Percentiles rank a stretch among this genome's conserved stretches.
Evolutionary conservation across 2,888 invertebrate species (phyloP).

Genomic region (Helicoverpa assulta): DNA sequence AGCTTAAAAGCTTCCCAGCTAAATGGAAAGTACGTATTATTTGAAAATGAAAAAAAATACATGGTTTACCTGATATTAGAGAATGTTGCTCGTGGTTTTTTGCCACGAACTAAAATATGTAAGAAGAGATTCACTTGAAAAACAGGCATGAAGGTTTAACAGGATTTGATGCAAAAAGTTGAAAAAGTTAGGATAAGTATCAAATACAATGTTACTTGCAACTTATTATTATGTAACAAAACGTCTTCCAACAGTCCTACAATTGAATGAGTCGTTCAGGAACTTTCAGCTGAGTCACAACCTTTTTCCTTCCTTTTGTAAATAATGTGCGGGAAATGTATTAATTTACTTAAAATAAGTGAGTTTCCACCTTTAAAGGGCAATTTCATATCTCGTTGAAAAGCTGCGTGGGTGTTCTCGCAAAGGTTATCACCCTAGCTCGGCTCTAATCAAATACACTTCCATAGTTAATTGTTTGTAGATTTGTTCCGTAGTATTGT

Average conservation of each 20-base stretch:
- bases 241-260: constrained; percentile 1
- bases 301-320: constrained; percentile 8
- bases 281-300: constrained; percentile 22
- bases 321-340: constrained; percentile 20
- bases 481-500: background rate
- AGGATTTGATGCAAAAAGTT: background rate
- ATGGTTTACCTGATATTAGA: constrained; percentile 24
- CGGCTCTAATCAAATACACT: background rate
- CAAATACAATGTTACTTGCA: background rate
- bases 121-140: background rate
- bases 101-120: background rate
- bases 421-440: constrained; percentile 30
- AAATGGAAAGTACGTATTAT: constrained; percentile 14
- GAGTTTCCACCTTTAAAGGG: constrained; percentile 63
- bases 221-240: constrained; percentile 1
- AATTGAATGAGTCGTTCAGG: constrained; percentile 15
- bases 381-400: constrained; percentile 49
- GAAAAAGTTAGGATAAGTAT: background rate
- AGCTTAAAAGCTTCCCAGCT: constrained; percentile 34
- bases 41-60: constrained; percentile 26
- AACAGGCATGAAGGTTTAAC: background rate
- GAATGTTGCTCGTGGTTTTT: constrained; percentile 20
- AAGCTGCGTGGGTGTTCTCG: constrained; percentile 43
- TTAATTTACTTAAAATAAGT: constrained; percentile 38
- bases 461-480: constrained; percentile 2